Evolutionary conservation across 2,113 vertebrate species (phyloP), one percentile per base, ranked within the genome.

Genomic region (Opisthocomus hoazin): DNA sequence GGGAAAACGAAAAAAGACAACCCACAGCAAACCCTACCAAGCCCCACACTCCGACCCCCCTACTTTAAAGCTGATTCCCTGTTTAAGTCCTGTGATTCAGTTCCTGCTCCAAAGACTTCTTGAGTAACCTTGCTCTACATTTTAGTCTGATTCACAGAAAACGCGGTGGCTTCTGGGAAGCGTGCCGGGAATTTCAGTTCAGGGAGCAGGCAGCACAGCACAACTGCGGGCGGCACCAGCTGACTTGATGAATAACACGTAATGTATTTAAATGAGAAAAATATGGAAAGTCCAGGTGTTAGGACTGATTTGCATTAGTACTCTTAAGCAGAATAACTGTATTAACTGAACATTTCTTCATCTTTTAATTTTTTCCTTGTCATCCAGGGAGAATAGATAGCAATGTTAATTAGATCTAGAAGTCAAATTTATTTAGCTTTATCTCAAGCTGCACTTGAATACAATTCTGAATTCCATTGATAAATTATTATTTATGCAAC

Each of bases 41-140:
- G 0, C 1, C 37, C 21, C 36, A 50, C 21, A 26, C 65, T 58
- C 37, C 60, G 27, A 53, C 1, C 1, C 16, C 45, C 24, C 30
- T 41, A 26, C 64, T 63, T 77, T 15, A 46, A 46, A 78, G 54
- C 9, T 1, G 15, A 70, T 24, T 87, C 73, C 41, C 29, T 11
- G 30, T 37, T 32, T 48, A 53, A 77, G 9, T 30, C 23, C 64
- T 48, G 4, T 36, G 66, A 39, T 48, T 63, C 65, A 66, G 70
- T 23, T 63, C 65, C 65, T 58, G 46, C 65, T 37, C 90, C 75
- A 27, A 54, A 56, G 29, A 32, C 11, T 66, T 45, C 58, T 58
- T 11, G 2, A 57, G 41, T 34, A 69, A 68, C 18, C 37, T 45
- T 23, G 32, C 6, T 60, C 29, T 24, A 4, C 63, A 11, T 27